phyloP scores from a whole-genome alignment of 2,888 invertebrate genomes.

The Ennomos quercinarius region DNA sequence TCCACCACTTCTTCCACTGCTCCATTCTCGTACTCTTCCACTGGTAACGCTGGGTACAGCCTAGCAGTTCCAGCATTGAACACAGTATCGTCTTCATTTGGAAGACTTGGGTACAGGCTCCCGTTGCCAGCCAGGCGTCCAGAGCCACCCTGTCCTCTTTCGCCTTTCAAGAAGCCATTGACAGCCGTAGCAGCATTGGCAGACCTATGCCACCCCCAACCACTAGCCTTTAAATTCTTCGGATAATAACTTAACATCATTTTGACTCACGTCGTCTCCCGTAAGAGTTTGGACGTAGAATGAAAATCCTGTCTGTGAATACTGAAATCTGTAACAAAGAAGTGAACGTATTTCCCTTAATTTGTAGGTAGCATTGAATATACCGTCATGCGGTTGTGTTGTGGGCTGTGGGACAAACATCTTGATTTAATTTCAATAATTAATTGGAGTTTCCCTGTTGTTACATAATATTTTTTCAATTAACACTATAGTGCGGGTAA shows the following conservation, averaged over 20 bases:
- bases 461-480: no score
- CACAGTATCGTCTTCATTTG: conserved; percentile 68
- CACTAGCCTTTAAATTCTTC: conserved; percentile 78
- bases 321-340: conserved; percentile 48
- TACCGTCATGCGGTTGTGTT: not conserved
- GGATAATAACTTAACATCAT: conserved; percentile 67
- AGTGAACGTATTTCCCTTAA: conserved; percentile 30
- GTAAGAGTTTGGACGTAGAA: conserved; percentile 41
- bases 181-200: conserved; percentile 66
- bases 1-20: conserved; percentile 77
- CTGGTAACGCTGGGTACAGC: conserved; percentile 75
- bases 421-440: no score
- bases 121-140: conserved; percentile 58
- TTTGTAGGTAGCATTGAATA: conserved; percentile 12
- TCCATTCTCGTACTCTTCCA: conserved; percentile 76
- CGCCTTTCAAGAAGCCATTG: conserved; percentile 67
- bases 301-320: conserved; percentile 38
- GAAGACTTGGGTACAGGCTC: conserved; percentile 71
- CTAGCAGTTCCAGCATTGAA: conserved; percentile 60
- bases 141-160: conserved; percentile 61
- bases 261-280: conserved; percentile 42
- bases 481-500: no score
- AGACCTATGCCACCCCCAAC: conserved; percentile 78
- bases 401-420: not conserved
- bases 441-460: no score